Conservation (phyloP, 2,113 vertebrate genomes). For the Sarotherodon lohbergeri region DNA sequence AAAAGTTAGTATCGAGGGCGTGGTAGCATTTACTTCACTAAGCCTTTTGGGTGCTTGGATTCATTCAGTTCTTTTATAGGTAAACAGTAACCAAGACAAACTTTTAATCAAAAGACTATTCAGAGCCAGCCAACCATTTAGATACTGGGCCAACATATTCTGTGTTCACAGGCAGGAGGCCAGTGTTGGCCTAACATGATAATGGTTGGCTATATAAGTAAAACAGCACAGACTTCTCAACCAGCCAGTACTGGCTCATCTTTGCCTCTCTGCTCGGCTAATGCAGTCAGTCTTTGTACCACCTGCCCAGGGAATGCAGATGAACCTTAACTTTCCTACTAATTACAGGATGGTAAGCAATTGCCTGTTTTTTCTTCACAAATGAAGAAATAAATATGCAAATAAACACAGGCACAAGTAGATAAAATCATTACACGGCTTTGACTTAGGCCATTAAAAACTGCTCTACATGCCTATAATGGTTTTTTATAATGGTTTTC, state of each 20-base stretch:
- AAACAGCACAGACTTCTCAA: background rate
- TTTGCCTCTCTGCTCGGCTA: background rate
- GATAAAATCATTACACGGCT: background rate
- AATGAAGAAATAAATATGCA: background rate
- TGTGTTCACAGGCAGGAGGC: background rate
- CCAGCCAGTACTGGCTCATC: background rate
- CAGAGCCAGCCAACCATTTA: background rate
- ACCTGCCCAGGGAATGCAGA: background rate
- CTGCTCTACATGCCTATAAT: background rate
- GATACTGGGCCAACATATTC: background rate
- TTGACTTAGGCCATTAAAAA: background rate
- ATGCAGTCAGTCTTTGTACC: background rate
- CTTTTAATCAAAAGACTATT: conserved; percentile 12
- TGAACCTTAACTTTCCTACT: background rate
- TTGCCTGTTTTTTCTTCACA: background rate
- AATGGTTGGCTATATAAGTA: background rate
- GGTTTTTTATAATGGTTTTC: background rate
- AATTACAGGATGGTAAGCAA: background rate
- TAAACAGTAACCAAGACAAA: background rate
- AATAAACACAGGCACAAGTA: background rate
- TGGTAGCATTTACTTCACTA: background rate
- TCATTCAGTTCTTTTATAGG: background rate
- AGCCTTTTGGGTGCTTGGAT: background rate
- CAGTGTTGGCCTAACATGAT: background rate
- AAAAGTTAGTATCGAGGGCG: background rate